These are phyloP conservation scores for Masnerella sp. DNA, from an alignment of 2,888 invertebrate species.

Conservation along the genomic window DNA sequence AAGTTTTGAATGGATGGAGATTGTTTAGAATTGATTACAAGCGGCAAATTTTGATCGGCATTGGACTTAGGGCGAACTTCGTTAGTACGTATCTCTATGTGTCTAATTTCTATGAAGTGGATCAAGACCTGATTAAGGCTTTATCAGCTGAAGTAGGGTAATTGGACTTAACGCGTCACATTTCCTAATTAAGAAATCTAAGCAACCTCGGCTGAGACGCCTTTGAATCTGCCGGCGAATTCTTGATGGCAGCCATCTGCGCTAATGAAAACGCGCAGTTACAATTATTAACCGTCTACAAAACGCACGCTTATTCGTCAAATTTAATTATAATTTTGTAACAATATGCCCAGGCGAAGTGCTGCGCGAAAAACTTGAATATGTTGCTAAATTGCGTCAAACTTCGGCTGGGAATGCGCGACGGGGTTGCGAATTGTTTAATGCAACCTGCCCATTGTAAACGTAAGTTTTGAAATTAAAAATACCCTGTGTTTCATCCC, in stretches of 20 bases:
- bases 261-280: constrained; percentile 27
- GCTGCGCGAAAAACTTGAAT: too few species aligned
- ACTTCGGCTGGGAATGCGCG: too few species aligned
- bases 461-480: constrained; percentile 16
- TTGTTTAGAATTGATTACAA: constrained; percentile 29
- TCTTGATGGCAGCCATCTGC: constrained; percentile 6
- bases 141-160: constrained; percentile 45
- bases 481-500: not conserved
- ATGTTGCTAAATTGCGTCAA: too few species aligned
- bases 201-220: constrained; percentile 30
- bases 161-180: constrained; percentile 50
- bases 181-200: constrained; percentile 54
- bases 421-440: constrained; percentile 8
- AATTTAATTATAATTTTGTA: constrained; percentile 8
- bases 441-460: not conserved
- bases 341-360: too few species aligned
- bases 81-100: constrained; percentile 31
- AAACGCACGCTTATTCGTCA: constrained; percentile 5
- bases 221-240: constrained; percentile 27
- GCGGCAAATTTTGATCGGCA: constrained; percentile 25
- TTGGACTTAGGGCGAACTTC: constrained; percentile 15
- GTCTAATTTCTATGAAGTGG: constrained; percentile 46
- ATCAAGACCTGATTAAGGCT: constrained; percentile 46
- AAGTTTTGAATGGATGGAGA: constrained; percentile 9
- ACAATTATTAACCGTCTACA: constrained; percentile 21